phyloP scores from a whole-genome alignment of 1,140 invertebrate species.

The Zaprionus ghesquierei region DNA sequence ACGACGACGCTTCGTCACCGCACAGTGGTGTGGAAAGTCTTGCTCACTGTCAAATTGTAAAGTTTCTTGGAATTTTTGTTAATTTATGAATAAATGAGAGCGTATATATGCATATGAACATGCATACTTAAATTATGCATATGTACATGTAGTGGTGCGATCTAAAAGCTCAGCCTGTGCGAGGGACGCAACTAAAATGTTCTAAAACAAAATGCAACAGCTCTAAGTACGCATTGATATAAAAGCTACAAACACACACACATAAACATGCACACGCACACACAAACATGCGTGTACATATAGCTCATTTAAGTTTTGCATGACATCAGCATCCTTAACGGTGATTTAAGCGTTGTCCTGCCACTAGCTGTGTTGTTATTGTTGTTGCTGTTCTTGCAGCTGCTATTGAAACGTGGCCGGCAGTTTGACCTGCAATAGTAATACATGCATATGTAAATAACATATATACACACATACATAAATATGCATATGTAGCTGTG shows the following conservation, averaged over 20 bases:
- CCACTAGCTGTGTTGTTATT: not conserved
- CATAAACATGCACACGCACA: not conserved
- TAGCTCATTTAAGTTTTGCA: constrained; percentile 8
- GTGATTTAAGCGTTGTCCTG: constrained; percentile 10
- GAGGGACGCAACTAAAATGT: not conserved
- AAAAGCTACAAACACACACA: not conserved
- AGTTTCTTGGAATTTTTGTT: not conserved
- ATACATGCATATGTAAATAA: not conserved
- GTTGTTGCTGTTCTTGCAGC: constrained; percentile 9
- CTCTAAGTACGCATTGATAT: not conserved
- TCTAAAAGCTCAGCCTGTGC: not conserved
- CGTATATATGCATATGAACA: not conserved
- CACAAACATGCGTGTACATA: not conserved
- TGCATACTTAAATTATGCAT: not conserved
- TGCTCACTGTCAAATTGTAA: not conserved
- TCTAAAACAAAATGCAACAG: constrained; percentile 2
- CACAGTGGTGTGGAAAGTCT: constrained; percentile 50
- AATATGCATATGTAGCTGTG: not conserved
- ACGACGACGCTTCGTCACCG: constrained; percentile 32
- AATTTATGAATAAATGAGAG: not conserved
- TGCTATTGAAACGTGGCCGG: constrained; percentile 12
- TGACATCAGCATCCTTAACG: constrained; percentile 36
- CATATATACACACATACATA: not conserved
- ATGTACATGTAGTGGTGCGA: not conserved
- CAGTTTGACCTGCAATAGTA: constrained; percentile 7